Evolutionary conservation across 2,797 vertebrate genomes (phyloP).

Genomic region (Sarcoramphus papa): DNA sequence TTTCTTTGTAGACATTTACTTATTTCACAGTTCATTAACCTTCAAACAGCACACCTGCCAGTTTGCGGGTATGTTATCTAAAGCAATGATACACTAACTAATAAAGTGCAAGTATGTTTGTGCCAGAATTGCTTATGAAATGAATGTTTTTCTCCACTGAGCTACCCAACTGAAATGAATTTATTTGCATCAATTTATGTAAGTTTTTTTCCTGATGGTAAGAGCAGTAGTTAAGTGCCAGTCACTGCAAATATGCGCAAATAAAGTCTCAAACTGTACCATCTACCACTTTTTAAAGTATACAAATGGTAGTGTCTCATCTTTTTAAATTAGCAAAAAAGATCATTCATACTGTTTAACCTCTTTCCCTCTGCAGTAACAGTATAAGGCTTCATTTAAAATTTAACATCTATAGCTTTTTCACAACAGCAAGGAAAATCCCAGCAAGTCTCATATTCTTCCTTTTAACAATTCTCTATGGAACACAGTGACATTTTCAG

Average conservation of each 20-base stretch:
- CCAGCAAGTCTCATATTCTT: neutral
- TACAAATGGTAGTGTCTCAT: neutral
- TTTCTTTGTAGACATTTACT: slow-evolving; percentile 60
- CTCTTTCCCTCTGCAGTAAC: neutral
- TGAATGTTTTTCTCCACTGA: neutral
- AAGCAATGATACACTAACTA: slow-evolving; percentile 42
- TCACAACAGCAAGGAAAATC: neutral
- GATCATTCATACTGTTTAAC: neutral
- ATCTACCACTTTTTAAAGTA: neutral
- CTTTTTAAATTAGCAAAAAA: neutral
- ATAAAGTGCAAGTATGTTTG: slow-evolving; percentile 38
- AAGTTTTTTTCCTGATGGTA: neutral
- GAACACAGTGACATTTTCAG: slow-evolving; percentile 26
- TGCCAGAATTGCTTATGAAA: slow-evolving; percentile 28
- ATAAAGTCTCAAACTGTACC: neutral
- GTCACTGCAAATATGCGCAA: neutral
- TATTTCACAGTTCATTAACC: slow-evolving; percentile 66
- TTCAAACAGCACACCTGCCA: slow-evolving; percentile 50
- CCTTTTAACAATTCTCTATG: slow-evolving; percentile 1
- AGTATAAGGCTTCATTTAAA: neutral
- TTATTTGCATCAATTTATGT: neutral
- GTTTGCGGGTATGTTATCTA: slow-evolving; percentile 41
- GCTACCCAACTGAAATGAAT: neutral
- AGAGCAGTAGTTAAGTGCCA: neutral
- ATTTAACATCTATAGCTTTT: neutral